Evolutionary conservation across 2,113 vertebrate species (phyloP), one percentile per base, ranked within the genome.

Genomic region (Chloropsis cyanopogon): DNA sequence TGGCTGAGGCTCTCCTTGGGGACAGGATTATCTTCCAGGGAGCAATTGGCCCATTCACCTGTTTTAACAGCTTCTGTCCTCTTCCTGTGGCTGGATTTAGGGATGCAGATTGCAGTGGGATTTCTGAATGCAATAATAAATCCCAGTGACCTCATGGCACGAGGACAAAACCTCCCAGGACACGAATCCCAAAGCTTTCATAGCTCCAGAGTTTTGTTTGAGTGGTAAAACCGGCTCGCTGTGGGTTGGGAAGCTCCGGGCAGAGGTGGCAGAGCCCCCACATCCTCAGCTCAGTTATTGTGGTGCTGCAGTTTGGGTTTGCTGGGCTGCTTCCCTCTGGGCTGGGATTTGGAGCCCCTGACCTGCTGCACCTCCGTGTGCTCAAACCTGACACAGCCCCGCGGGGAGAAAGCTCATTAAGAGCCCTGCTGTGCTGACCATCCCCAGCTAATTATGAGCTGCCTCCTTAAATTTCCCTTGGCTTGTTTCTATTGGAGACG

Each of bases 391-490:
- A 17, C 39, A 13, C 2, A 2, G 42, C 41, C 46, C 71, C 8
- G 56, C 2, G 11, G 61, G 70, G 53, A 65, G 33, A 53, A 56
- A 92, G 56, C 35, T 95, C 63, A 9, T 88, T 77, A 85, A 25
- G 42, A 81, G 37, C 35, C 72, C 81, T 61, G 60, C 72, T 87
- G 81, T 35, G 84, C 88, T 95, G 96, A 86, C 94, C 95, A 87
- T 75, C 78, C 59, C 91, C 70, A 76, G 78, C 94, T 95, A 91
- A 93, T 92, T 95, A 85, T 4, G 8, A 28, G 66, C 93, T 89
- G 93, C 78, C 91, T 90, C 90, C 93, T 94, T 93, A 95, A 95
- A 95, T 93, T 90, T 96, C 94, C 92, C 79, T 87, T 77, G 80
- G 59, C 92, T 95, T 54, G 82, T 95, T 90, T 93, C 95, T 96